A percentile compares a stretch with the other conserved stretches of the same genome.
These are phyloP conservation scores for Aphidius gifuensis DNA, from an alignment of 1,140 invertebrate genomes.

Conservation along the genomic window DNA sequence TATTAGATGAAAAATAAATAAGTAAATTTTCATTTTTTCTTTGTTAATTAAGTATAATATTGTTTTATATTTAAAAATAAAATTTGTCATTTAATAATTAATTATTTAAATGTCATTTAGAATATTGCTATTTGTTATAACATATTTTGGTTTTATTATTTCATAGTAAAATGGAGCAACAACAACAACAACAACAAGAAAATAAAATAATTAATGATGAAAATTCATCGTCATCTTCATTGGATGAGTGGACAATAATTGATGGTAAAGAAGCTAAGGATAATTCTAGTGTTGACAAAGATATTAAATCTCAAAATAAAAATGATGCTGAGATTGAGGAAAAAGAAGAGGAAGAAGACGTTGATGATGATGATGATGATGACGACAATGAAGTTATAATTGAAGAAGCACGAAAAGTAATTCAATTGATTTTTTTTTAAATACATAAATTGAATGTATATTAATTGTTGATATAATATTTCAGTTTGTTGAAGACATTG, in stretches of 20 bases:
- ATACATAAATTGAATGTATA: too few species aligned
- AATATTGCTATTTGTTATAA: too few species aligned
- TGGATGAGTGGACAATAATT: conserved; percentile 22
- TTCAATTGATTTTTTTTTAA: neutral
- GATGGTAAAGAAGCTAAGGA: conserved; percentile 8
- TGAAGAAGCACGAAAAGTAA: conserved; percentile 6
- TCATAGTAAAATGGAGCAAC: too few species aligned
- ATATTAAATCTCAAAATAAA: neutral
- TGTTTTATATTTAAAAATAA: too few species aligned
- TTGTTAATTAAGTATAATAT: too few species aligned
- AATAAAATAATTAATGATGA: neutral
- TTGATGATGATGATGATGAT: neutral
- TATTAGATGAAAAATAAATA: too few species aligned
- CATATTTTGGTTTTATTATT: too few species aligned
- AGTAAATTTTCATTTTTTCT: too few species aligned
- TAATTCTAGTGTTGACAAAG: neutral
- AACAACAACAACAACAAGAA: too few species aligned
- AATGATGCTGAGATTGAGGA: neutral
- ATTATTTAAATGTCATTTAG: too few species aligned
- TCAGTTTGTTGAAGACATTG: neutral
- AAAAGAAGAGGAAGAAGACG: neutral
- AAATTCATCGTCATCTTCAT: conserved; percentile 2
- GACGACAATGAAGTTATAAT: neutral
- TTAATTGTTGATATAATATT: neutral
- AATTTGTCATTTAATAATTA: too few species aligned